Evolutionary conservation across 2,797 vertebrate species (phyloP).

Genomic region (Leptoclinus maculatus): DNA sequence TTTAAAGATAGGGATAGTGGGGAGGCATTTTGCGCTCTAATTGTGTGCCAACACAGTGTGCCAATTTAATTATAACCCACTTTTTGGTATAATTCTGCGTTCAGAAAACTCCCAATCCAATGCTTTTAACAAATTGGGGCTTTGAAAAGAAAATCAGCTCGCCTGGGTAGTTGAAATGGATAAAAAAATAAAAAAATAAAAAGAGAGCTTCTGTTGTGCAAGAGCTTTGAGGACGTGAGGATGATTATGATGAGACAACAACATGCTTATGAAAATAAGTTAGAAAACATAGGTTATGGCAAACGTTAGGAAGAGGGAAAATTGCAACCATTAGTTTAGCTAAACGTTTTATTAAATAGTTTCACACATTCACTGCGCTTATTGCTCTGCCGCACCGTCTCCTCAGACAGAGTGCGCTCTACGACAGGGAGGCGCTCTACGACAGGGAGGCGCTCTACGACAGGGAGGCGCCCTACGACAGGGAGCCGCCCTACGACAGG

Average conservation of each 20-base stretch:
- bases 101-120: background rate
- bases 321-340: background rate
- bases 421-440: background rate
- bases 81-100: background rate
- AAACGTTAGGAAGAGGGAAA: background rate
- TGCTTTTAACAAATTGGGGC: background rate
- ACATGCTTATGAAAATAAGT: background rate
- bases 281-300: background rate
- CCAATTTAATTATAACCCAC: background rate
- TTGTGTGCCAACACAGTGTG: background rate
- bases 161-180: too few relatives aligned
- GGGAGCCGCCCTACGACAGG: too few relatives aligned
- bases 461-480: too few relatives aligned
- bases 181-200: rapidly evolving
- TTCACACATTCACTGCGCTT: background rate
- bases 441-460: background rate
- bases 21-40: background rate
- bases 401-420: background rate
- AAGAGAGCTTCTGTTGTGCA: background rate
- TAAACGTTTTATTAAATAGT: background rate
- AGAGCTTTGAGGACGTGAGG: background rate
- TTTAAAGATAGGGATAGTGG: constrained; percentile 15
- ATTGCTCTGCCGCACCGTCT: too few relatives aligned
- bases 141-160: background rate
- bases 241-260: background rate